Evolutionary conservation across 2,888 invertebrate species (phyloP).

Genomic region (Bellardia pandia): DNA sequence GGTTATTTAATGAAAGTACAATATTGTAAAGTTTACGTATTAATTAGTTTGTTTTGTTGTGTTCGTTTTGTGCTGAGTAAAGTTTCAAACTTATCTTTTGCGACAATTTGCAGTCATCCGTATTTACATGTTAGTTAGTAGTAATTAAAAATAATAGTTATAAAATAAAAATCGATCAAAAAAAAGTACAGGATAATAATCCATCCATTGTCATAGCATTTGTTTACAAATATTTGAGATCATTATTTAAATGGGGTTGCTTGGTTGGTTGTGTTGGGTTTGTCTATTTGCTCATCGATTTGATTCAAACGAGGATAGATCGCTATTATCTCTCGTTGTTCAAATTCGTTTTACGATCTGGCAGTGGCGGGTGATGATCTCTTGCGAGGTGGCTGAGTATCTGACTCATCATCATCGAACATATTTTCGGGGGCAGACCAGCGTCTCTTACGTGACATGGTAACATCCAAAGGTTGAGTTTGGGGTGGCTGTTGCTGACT

Average conservation of each 20-base stretch:
- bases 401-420: constrained; percentile 77
- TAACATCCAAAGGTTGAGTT: constrained; percentile 75
- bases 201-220: constrained; percentile 66
- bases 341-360: constrained; percentile 68
- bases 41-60: neutral
- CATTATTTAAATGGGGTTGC: constrained; percentile 59
- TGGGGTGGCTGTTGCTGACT: constrained; percentile 67
- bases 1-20: constrained; percentile 42
- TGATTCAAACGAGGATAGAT: constrained; percentile 3
- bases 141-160: constrained; percentile 38
- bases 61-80: constrained; percentile 16
- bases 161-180: constrained; percentile 57
- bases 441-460: constrained; percentile 81
- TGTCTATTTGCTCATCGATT: constrained; percentile 7
- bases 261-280: neutral
- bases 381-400: constrained; percentile 66
- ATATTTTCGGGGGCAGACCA: constrained; percentile 85
- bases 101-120: constrained; percentile 47
- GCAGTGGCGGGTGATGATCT: constrained; percentile 58
- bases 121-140: constrained; percentile 35
- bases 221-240: constrained; percentile 71
- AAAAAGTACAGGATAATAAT: constrained; percentile 57
- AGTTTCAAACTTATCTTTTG: constrained; percentile 49
- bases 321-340: constrained; percentile 20
- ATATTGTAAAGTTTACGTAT: neutral